A percentile compares a stretch with the other conserved stretches of the same genome.
These are phyloP conservation scores for Tenebrosternarchus preto DNA, from an alignment of 2,113 vertebrate species.

Conservation along the genomic window DNA sequence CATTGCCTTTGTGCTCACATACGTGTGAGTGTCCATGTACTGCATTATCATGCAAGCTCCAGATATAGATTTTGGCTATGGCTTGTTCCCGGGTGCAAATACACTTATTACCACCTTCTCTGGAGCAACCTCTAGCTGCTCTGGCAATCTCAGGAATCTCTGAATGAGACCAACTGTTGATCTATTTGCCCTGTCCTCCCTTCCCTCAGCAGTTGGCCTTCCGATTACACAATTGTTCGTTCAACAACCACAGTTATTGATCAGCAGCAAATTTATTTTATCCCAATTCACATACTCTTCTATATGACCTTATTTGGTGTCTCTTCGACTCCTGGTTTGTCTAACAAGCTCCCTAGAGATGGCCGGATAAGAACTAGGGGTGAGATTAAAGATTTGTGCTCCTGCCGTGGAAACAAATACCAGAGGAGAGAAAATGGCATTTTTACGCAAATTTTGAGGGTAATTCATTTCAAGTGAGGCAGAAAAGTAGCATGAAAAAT, in stretches of 20 bases:
- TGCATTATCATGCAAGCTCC: not conserved
- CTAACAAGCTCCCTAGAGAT: slow-evolving; percentile 42
- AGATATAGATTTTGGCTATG: not conserved
- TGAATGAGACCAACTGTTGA: slow-evolving; percentile 79
- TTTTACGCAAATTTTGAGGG: slow-evolving; percentile 2
- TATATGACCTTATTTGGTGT: slow-evolving; percentile 30
- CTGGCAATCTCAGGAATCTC: slow-evolving; percentile 70
- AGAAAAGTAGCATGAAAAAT: slow-evolving; percentile 33
- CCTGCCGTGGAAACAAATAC: not conserved
- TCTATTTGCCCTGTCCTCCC: slow-evolving; percentile 69
- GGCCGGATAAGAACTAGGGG: not conserved
- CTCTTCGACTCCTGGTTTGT: slow-evolving; percentile 21
- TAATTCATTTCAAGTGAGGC: slow-evolving; percentile 20
- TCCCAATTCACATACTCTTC: not conserved
- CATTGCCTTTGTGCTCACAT: not conserved
- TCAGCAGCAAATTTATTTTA: slow-evolving; percentile 17
- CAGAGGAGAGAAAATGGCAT: not conserved
- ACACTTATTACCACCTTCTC: not conserved
- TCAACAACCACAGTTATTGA: slow-evolving; percentile 37
- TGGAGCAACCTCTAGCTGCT: slow-evolving; percentile 56
- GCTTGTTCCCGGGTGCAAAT: not conserved
- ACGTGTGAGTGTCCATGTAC: not conserved
- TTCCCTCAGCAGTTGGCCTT: slow-evolving; percentile 62
- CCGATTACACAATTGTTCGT: slow-evolving; percentile 17
- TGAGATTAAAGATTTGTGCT: slow-evolving; percentile 22